These are phyloP conservation scores for Papilio machaon DNA, from an alignment of 1,140 invertebrate species.

Conservation along the genomic window DNA sequence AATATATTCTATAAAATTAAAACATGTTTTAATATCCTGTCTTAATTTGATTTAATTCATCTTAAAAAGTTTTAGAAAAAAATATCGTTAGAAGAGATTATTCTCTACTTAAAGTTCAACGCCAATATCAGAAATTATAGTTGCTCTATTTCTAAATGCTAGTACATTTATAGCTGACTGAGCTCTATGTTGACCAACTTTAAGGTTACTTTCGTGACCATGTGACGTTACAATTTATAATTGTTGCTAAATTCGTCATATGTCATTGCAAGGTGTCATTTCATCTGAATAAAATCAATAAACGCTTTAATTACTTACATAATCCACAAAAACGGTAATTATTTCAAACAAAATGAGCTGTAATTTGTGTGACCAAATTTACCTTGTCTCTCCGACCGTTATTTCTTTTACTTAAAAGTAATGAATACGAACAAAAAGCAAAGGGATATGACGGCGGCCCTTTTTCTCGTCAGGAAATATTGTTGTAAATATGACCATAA, in stretches of 20 bases:
- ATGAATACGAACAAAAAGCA: conserved; percentile 46
- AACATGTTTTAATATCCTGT: conserved; percentile 23
- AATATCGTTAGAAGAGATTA: no score
- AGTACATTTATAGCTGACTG: no score
- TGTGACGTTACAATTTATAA: no score
- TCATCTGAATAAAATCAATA: neutral
- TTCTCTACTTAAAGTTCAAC: no score
- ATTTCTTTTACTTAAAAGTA: conserved; percentile 56
- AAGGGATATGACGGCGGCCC: conserved; percentile 46
- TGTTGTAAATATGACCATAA: conserved; percentile 65
- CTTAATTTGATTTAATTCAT: neutral
- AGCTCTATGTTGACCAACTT: no score
- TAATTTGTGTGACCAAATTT: conserved; percentile 48
- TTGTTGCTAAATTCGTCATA: no score
- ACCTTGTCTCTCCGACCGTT: conserved; percentile 48
- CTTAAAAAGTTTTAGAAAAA: neutral
- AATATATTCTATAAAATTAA: conserved; percentile 48
- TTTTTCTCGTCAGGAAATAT: conserved; percentile 53
- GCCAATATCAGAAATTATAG: no score
- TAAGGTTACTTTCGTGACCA: no score
- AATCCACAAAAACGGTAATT: neutral
- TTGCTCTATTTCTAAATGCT: no score
- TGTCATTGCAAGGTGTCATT: neutral
- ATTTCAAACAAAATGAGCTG: conserved; percentile 45
- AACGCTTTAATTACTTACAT: neutral